Percentiles rank a stretch among this genome's conserved stretches.
Evolutionary conservation across 1,140 invertebrate species (phyloP).

Genomic region (Mya arenaria): DNA sequence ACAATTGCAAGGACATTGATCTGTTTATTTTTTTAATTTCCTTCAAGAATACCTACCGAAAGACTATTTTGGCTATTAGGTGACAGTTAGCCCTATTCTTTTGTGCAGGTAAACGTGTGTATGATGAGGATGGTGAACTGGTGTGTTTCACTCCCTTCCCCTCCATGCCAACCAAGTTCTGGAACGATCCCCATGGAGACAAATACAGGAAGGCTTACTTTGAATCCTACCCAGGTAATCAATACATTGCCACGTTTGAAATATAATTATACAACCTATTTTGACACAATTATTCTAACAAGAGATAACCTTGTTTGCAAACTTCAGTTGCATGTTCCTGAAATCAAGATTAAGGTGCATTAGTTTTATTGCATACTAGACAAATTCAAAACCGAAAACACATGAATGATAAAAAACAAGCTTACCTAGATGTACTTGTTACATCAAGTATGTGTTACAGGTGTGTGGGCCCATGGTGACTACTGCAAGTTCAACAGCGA

Average conservation of each 20-base stretch:
- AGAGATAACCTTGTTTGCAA: no score
- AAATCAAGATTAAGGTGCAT: not conserved
- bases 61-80: no score
- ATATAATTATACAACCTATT: not conserved
- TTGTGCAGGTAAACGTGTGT: constrained; percentile 82
- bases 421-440: no score
- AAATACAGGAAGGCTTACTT: constrained; percentile 85
- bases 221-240: constrained; percentile 80
- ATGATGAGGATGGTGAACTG: constrained; percentile 83
- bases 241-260: no score
- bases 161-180: constrained; percentile 84
- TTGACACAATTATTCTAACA: not conserved
- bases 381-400: not conserved
- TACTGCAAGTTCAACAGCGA: constrained; percentile 83
- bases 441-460: no score
- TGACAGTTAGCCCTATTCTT: no score
- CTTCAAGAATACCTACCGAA: no score
- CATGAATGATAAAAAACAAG: no score
- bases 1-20: no score
- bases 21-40: no score
- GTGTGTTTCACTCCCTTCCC: constrained; percentile 85
- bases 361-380: not conserved
- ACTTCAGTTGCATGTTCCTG: no score
- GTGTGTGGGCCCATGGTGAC: constrained; percentile 85
- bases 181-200: constrained; percentile 83